Base-by-base conservation (phyloP, 2,797 vertebrate species). In the Lithobates sylvaticus region DNA sequence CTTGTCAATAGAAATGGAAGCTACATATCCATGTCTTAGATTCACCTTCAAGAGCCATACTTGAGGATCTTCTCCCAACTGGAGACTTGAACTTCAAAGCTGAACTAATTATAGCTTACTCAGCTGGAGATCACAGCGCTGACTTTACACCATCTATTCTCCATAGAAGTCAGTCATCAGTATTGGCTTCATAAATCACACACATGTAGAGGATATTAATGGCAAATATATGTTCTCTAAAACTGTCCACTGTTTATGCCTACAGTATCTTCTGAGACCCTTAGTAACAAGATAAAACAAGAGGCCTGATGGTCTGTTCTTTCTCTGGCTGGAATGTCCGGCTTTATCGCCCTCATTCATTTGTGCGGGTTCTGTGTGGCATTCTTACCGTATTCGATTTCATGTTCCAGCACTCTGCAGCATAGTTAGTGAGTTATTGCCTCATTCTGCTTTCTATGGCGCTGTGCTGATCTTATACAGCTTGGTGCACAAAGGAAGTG, bases 91-190 rank as follows among this genome's bases (percentile, higher is more conserved):
- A 81, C 68, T 26, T 72, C 34, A 50, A 61, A 82, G 18, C 21
- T 34, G 15, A 71, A 81, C 50, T 74, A 82, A 73, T 71, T 54
- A 71, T 81, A 81, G 67, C 21, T 36, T 71, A 58, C 78, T 71
- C 5, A 70, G 70, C 44, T 58, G n/a, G 67, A 61, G 18, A 32
- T 15, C 72, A 47, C 12, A 74, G 42, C 16, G 26, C 10, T 50
- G 12, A 29, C 42, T 47, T 73, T 23, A 58, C 34, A 21, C 23
- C 15, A 44, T 9, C 16, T 29, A 44, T 3, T 23, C 39, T 3
- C 29, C 13, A 50, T 26, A 8, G 5, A 47, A 16, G n/a, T 44
- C 70, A 26, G 18, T 44, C 23, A 47, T n/a, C 39, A 50, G 39
- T 8, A 27, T 2, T 13, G n/a, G n/a, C 9, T 39, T 47, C 65